Evolutionary conservation across 2,113 vertebrate genomes (phyloP).

Genomic region (Heliornis fulica): DNA sequence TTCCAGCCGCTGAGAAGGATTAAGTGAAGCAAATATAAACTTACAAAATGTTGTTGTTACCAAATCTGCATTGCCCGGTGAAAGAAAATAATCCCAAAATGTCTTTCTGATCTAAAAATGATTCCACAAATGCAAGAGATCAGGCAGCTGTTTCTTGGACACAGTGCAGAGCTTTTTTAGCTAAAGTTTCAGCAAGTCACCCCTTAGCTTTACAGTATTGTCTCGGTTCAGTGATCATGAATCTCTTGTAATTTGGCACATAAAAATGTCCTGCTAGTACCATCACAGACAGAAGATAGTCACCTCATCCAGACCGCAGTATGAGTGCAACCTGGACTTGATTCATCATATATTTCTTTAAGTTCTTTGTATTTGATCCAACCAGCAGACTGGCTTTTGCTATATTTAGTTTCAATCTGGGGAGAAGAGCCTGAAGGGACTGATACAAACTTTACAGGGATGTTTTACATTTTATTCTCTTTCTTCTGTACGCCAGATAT

Average conservation of each 20-base stretch:
- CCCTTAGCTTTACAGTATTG: background rate
- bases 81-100: conserved; percentile 21
- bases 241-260: background rate
- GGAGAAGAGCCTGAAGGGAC: background rate
- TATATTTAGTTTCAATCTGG: background rate
- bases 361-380: background rate
- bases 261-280: background rate
- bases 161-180: background rate
- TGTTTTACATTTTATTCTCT: background rate
- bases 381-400: background rate
- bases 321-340: background rate
- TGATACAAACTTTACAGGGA: background rate
- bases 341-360: background rate
- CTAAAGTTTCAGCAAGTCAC: background rate
- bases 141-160: conserved; percentile 13
- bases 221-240: background rate
- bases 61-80: conserved; percentile 13
- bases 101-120: conserved; percentile 1
- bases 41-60: background rate
- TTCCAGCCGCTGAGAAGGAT: background rate
- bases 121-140: background rate
- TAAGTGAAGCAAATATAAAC: background rate
- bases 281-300: background rate
- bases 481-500: background rate
- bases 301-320: background rate